Percentiles rank a stretch among this genome's conserved stretches.
Conservation (phyloP, 2,888 invertebrate genomes). For the Pimpla rufipes region DNA sequence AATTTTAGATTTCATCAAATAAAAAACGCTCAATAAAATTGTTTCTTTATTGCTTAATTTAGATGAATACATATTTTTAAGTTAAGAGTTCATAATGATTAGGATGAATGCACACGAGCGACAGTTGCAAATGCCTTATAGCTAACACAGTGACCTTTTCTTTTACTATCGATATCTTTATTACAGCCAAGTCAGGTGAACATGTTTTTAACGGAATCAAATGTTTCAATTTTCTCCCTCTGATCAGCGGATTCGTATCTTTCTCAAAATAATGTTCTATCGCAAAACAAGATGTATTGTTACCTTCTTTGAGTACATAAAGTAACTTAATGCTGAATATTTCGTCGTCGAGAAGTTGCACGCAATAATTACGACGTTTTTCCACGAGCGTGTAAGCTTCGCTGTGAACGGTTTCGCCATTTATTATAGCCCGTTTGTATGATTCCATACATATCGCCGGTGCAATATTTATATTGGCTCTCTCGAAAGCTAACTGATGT, state of each 20-base stretch:
- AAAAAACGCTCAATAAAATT: too few relatives aligned
- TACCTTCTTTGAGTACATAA: conserved; percentile 16
- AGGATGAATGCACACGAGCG: conserved; percentile 36
- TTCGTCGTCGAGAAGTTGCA: conserved; percentile 34
- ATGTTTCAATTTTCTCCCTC: conserved; percentile 44
- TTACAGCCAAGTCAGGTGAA: conserved; percentile 24
- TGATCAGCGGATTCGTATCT: conserved; percentile 16
- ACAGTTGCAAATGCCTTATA: conserved; percentile 23
- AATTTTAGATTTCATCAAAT: too few relatives aligned
- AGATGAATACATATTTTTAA: not conserved
- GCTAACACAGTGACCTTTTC: conserved; percentile 37
- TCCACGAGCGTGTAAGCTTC: conserved; percentile 41
- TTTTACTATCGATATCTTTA: conserved; percentile 27
- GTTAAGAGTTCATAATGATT: conserved; percentile 42
- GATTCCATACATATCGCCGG: conserved; percentile 8
- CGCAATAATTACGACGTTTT: conserved; percentile 47
- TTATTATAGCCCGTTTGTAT: conserved; percentile 33
- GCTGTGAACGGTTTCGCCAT: conserved; percentile 38
- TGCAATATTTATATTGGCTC: not conserved
- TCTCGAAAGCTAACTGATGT: not conserved
- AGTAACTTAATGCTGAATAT: conserved; percentile 31
- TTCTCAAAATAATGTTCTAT: conserved; percentile 30
- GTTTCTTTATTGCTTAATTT: too few relatives aligned
- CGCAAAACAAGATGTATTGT: conserved; percentile 25
- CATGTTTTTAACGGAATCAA: conserved; percentile 21